A percentile compares a stretch with the other conserved stretches of the same genome.
phyloP scores from a whole-genome alignment of 2,797 vertebrate genomes.

The Notoglanidium macrostoma region DNA sequence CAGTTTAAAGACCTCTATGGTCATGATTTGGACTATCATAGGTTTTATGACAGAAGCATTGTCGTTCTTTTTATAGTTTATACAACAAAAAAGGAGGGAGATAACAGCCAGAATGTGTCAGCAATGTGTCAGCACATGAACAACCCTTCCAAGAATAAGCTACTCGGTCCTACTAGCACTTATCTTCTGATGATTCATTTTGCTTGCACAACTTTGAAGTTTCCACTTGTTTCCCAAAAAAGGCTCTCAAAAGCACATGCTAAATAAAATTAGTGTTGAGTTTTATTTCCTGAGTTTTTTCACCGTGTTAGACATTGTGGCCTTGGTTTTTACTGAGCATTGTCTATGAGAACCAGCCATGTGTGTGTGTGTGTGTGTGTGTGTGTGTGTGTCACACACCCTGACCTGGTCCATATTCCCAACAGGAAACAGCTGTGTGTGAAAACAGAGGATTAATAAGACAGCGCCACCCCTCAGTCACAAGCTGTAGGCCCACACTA shows the following conservation, averaged over 20 bases:
- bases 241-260: slow-evolving; percentile 18
- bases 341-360: slow-evolving; percentile 64
- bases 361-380: slow-evolving; percentile 19
- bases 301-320: slow-evolving; percentile 57
- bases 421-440: slow-evolving; percentile 59
- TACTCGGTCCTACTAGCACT: slow-evolving; percentile 28
- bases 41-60: neutral
- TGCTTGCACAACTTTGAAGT: slow-evolving; percentile 40
- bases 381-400: slow-evolving; percentile 49
- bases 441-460: slow-evolving; percentile 59
- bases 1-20: slow-evolving; percentile 3
- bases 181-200: slow-evolving; percentile 48
- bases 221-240: slow-evolving; percentile 13
- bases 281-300: slow-evolving; percentile 53
- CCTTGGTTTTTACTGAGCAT: slow-evolving; percentile 62
- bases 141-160: slow-evolving; percentile 44
- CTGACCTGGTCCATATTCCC: slow-evolving; percentile 52
- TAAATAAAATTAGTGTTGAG: slow-evolving; percentile 50
- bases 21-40: neutral
- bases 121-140: neutral
- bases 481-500: slow-evolving; percentile 42
- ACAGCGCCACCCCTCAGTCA: slow-evolving; percentile 51
- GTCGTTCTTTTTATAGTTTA: slow-evolving; percentile 13
- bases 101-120: slow-evolving; percentile 30
- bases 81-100: slow-evolving; percentile 26